Evolutionary conservation across 2,797 vertebrate genomes (phyloP).

Genomic region (Myotis myotis): DNA sequence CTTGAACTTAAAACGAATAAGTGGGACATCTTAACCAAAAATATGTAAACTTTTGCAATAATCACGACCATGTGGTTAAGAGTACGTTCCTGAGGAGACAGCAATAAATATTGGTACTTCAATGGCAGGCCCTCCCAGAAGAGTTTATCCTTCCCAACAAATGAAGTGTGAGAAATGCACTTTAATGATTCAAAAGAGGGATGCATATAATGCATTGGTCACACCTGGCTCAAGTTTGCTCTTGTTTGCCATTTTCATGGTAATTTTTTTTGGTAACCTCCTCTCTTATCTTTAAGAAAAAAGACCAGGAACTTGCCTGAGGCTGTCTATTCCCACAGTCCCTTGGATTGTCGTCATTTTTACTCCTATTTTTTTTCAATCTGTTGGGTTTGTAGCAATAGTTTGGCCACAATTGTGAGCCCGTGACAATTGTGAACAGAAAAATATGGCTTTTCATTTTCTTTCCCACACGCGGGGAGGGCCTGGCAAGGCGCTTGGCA

Average conservation of each 20-base stretch:
- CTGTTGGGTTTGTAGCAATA: neutral
- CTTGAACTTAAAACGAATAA: slow-evolving; percentile 7
- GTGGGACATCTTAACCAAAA: neutral
- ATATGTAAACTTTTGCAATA: neutral
- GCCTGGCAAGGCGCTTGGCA: too few species aligned
- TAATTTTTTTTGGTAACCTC: slow-evolving; percentile 11
- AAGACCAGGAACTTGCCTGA: neutral
- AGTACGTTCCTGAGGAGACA: neutral
- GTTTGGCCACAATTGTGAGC: neutral
- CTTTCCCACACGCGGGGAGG: neutral
- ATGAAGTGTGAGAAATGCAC: neutral
- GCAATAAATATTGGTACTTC: neutral
- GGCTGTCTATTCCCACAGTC: neutral
- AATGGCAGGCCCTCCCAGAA: neutral
- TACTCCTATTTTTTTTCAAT: neutral
- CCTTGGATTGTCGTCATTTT: neutral
- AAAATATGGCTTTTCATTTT: neutral
- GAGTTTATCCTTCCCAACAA: neutral
- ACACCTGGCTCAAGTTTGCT: neutral
- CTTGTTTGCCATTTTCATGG: neutral
- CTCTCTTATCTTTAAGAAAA: neutral
- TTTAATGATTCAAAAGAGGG: neutral
- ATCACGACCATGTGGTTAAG: neutral
- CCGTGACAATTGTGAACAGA: neutral
- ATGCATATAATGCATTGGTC: neutral